These are phyloP conservation scores for Sthenelais limicola DNA, from an alignment of 2,888 invertebrate genomes.

Conservation along the genomic window DNA sequence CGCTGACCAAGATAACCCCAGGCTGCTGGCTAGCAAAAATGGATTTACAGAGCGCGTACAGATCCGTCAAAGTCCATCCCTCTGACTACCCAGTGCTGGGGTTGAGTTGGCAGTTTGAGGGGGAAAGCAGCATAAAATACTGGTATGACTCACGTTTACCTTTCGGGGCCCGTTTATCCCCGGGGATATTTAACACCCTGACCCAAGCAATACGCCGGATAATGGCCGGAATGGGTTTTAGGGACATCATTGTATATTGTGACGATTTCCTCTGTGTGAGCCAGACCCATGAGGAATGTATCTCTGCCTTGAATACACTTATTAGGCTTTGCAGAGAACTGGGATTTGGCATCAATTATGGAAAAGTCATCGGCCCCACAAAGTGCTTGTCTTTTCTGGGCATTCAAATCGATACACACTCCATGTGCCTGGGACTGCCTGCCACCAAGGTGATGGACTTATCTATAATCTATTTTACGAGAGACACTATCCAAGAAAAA, in stretches of 20 bases:
- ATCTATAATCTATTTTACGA: too few relatives aligned
- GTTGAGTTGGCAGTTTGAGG: not conserved
- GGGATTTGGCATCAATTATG: slow-evolving; percentile 3
- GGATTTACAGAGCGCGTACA: not conserved
- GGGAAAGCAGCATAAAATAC: not conserved
- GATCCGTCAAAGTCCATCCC: not conserved
- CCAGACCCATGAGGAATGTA: not conserved
- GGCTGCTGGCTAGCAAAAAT: not conserved
- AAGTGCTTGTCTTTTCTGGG: slow-evolving; percentile 9
- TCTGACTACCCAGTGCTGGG: not conserved
- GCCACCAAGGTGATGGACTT: too few relatives aligned
- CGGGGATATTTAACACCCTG: not conserved
- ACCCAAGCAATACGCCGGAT: slow-evolving; percentile 5
- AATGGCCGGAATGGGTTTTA: not conserved
- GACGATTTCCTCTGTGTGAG: slow-evolving; percentile 1
- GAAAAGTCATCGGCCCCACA: slow-evolving; percentile 2
- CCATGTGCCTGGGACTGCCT: too few relatives aligned
- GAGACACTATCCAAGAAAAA: too few relatives aligned
- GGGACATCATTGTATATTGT: not conserved
- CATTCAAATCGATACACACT: not conserved
- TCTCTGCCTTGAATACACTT: not conserved
- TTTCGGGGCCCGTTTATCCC: slow-evolving; percentile 8
- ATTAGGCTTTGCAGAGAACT: not conserved
- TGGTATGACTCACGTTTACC: not conserved
- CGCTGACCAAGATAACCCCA: too few relatives aligned